Base-by-base conservation (phyloP, 2,113 vertebrate species). In the Pluvianellus socialis region DNA sequence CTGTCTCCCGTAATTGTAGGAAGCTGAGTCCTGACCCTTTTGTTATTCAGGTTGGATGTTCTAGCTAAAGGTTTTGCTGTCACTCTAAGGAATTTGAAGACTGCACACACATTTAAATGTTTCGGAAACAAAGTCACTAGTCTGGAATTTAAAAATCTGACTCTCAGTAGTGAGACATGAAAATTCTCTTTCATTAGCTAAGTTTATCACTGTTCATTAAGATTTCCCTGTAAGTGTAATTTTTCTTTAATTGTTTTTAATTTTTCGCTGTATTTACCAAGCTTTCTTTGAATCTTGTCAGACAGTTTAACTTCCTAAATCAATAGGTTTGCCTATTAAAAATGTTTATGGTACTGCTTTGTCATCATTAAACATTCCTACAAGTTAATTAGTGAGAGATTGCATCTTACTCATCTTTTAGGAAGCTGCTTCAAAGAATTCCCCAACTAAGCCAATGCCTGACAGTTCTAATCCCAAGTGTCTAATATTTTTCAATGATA, bases 301-400 rank as follows among this genome's bases (percentile, higher is more conserved):
- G 71, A 74, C 33, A 79, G 21, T 82, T 95, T 83, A 88, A 88
- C 79, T 95, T 88, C 66, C 45, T 87, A 88, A 97, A 96, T 92
- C 58, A 97, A 66, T 95, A 92, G 52, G 15, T 75, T 95, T 96
- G 56, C 73, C 53, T 92, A 23, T 96, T 93, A 73, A 96, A 96
- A 93, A 66, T 97, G 59, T 97, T 97, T 96, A 94, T 8, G 3
- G 55, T 88, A 86, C 68, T 96, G 63, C 59, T 85, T 92, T 95
- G 66, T 94, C 65, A 95, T 73, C 83, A 79, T 85, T 94, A 96
- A 97, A 88, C 91, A 86, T 95, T 92, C 62, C 56, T 89, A 53
- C 62, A 94, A 42, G 55, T 96, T 97, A 97, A 94, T 98, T 96
- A 97, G 89, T 80, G 89, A 91, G 94, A 91, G 72, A 93, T 89